Percentiles rank a stretch among this genome's conserved stretches.
Evolutionary conservation across 92 coral and sea anemone species (phyloP).

Genomic region (Paragorgia papillata): DNA sequence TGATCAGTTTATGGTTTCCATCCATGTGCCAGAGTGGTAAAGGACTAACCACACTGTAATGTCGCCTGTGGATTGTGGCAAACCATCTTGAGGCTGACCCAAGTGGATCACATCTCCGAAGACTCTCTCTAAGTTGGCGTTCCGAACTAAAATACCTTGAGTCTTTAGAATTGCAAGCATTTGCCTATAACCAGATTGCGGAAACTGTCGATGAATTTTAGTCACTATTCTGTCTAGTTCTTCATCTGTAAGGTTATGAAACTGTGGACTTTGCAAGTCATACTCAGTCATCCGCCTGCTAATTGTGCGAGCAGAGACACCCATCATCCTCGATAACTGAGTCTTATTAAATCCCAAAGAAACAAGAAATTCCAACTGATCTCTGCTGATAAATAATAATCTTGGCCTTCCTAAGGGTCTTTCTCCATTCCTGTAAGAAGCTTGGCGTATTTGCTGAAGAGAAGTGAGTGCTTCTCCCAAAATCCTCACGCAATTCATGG

Average conservation of each 20-base stretch:
- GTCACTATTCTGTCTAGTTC: constrained; percentile 52
- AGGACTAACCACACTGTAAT: constrained; percentile 50
- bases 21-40: constrained; percentile 58
- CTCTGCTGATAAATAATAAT: constrained; percentile 30
- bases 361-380: constrained; percentile 53
- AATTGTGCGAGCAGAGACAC: constrained; percentile 64
- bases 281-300: constrained; percentile 55
- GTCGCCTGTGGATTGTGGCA: constrained; percentile 44
- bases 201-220: constrained; percentile 56
- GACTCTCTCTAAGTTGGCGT: constrained; percentile 47
- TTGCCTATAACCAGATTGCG: constrained; percentile 59
- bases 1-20: too few relatives aligned
- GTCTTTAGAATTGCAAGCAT: constrained; percentile 46
- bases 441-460: constrained; percentile 28
- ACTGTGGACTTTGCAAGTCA: constrained; percentile 32
- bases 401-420: constrained; percentile 54
- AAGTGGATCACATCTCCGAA: constrained; percentile 52
- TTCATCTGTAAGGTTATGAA: constrained; percentile 49
- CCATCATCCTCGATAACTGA: constrained; percentile 49
- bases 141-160: constrained; percentile 54
- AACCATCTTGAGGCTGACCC: constrained; percentile 58
- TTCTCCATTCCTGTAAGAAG: constrained; percentile 29
- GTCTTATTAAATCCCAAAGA: constrained; percentile 47
- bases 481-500: constrained; percentile 38
- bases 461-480: constrained; percentile 41